phyloP scores from a whole-genome alignment of 2,888 invertebrate genomes.

The Netelia melanura region DNA sequence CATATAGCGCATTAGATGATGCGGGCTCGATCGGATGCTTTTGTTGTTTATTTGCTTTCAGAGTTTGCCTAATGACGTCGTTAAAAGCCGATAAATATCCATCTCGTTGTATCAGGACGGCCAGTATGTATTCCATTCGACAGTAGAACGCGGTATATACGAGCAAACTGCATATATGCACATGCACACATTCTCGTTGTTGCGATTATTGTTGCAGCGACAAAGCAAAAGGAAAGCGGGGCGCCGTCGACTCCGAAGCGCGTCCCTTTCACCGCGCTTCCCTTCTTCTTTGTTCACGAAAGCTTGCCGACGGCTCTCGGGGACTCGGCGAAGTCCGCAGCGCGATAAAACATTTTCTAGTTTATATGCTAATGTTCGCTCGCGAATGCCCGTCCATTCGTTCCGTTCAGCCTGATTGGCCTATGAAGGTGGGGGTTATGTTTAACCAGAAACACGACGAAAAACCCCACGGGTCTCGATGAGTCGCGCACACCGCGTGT shows the following conservation, averaged over 20 bases:
- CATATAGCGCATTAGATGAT: slow-evolving; percentile 25
- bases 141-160: neutral
- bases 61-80: slow-evolving; percentile 72
- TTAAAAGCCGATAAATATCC: slow-evolving; percentile 74
- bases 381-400: slow-evolving; percentile 60
- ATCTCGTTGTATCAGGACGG: slow-evolving; percentile 58
- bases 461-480: slow-evolving; percentile 52
- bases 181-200: slow-evolving; percentile 17
- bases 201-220: slow-evolving; percentile 55
- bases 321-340: slow-evolving; percentile 60
- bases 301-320: slow-evolving; percentile 45
- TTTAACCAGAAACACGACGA: slow-evolving; percentile 23
- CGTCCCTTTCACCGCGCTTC: slow-evolving; percentile 35
- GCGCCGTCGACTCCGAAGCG: neutral
- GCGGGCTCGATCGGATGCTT: slow-evolving; percentile 55
- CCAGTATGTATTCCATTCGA: slow-evolving; percentile 45
- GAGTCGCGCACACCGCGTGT: slow-evolving; percentile 53
- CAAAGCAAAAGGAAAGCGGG: slow-evolving; percentile 47
- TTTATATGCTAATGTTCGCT: slow-evolving; percentile 74
- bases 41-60: slow-evolving; percentile 63
- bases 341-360: slow-evolving; percentile 75
- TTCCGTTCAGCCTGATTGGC: slow-evolving; percentile 60
- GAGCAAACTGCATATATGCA: neutral
- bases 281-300: slow-evolving; percentile 33
- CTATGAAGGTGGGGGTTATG: slow-evolving; percentile 24